These are phyloP conservation scores for Temnothorax nylanderi DNA, from an alignment of 1,140 invertebrate genomes.

Conservation along the genomic window DNA sequence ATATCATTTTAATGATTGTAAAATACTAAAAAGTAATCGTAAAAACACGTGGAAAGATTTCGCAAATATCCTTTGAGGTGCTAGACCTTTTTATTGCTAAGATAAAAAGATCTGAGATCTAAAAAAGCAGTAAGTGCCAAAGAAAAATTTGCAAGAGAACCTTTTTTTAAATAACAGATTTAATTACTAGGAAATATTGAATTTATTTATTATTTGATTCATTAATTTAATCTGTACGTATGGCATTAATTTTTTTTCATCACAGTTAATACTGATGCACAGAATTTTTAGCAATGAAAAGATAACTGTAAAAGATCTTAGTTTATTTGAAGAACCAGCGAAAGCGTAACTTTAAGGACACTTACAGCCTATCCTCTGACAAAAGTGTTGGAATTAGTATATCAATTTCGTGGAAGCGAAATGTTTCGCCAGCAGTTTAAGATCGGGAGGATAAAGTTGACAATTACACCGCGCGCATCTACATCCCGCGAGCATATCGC, in stretches of 20 bases:
- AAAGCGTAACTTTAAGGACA: neutral
- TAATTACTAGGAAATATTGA: neutral
- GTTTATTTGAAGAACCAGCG: neutral
- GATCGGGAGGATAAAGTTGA: slow-evolving; percentile 10
- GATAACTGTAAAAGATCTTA: neutral
- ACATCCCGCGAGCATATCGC: slow-evolving; percentile 13
- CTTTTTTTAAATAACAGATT: neutral
- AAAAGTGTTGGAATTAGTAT: neutral
- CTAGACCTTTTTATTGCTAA: neutral
- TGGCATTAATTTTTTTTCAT: neutral
- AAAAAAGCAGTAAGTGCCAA: neutral
- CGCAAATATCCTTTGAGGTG: neutral
- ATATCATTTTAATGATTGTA: neutral
- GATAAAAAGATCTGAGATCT: neutral
- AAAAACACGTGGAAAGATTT: neutral
- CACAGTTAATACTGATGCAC: neutral
- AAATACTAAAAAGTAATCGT: neutral
- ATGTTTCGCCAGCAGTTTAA: neutral
- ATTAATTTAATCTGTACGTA: neutral
- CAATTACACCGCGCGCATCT: slow-evolving; percentile 14
- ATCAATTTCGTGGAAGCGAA: neutral
- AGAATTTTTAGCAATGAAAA: neutral
- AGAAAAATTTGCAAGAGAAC: neutral
- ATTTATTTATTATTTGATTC: neutral
- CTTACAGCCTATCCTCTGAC: neutral